A percentile compares a stretch with the other conserved stretches of the same genome.
These are phyloP conservation scores for Henricia sp. DNA, from an alignment of 53 echinoderm and acorn worm species.

Conservation along the genomic window DNA sequence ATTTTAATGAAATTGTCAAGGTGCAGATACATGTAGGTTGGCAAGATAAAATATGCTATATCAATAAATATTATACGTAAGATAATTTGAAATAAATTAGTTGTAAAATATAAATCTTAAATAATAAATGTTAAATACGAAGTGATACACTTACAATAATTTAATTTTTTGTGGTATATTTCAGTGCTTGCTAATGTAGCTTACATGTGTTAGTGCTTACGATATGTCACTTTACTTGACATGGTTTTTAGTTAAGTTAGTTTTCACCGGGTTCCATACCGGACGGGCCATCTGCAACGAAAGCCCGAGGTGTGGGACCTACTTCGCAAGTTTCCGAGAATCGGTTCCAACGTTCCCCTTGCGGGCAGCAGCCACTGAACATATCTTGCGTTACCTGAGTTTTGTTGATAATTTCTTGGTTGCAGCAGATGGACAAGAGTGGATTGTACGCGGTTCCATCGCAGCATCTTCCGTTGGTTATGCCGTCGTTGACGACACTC, in stretches of 20 bases:
- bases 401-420: constrained; percentile 35
- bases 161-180: background rate
- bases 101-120: no score
- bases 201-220: constrained; percentile 4
- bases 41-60: no score
- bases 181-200: constrained; percentile 36
- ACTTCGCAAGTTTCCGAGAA: constrained; percentile 44
- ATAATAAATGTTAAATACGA: no score
- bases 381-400: background rate
- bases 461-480: constrained; percentile 66
- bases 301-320: background rate
- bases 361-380: constrained; percentile 28
- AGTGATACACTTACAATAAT: background rate
- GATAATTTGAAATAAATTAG: no score
- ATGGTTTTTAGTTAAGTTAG: background rate
- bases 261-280: constrained; percentile 41
- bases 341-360: constrained; percentile 34
- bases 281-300: background rate
- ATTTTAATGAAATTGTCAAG: no score
- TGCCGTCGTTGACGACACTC: constrained; percentile 32
- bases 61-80: no score
- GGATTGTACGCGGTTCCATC: constrained; percentile 44
- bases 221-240: background rate
- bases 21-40: no score
- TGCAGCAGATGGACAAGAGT: constrained; percentile 67